Evolutionary conservation across 2,113 vertebrate species (phyloP).

Genomic region (Dasyurus viverrinus): DNA sequence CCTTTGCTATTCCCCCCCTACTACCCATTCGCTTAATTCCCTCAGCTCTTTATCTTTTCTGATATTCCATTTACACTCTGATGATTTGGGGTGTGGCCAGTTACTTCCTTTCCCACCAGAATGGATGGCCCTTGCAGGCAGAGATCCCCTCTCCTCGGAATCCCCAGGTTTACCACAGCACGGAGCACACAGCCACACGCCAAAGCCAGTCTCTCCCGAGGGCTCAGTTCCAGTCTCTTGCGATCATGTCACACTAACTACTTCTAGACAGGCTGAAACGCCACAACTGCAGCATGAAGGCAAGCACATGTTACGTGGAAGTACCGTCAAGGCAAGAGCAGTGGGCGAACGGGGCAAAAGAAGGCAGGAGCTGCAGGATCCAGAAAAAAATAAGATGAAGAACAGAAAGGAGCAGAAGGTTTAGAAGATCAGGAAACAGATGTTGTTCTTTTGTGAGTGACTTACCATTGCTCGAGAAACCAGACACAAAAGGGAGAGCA

Average conservation of each 20-base stretch:
- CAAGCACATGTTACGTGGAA: slow-evolving; percentile 49
- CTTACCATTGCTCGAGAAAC: slow-evolving; percentile 69
- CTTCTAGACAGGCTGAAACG: slow-evolving; percentile 61
- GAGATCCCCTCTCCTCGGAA: neutral
- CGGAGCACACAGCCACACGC: no score
- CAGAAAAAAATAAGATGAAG: slow-evolving; percentile 41
- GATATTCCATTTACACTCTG: no score
- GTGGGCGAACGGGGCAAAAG: slow-evolving; percentile 33
- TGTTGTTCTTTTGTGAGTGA: slow-evolving; percentile 61
- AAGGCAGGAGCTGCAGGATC: neutral
- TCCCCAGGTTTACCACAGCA: neutral
- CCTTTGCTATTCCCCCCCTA: neutral
- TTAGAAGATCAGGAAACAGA: slow-evolving; percentile 66
- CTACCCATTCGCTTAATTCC: no score
- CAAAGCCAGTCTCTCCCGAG: neutral
- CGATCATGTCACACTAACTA: neutral
- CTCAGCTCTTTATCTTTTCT: no score
- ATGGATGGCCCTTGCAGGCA: neutral
- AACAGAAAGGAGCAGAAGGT: slow-evolving; percentile 51
- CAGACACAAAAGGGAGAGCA: slow-evolving; percentile 71
- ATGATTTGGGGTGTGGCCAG: no score
- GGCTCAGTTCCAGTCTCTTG: slow-evolving; percentile 9
- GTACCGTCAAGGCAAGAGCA: neutral
- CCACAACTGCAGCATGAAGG: slow-evolving; percentile 73
- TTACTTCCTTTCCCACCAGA: neutral